Evolutionary conservation across 92 coral and sea anemone species (phyloP).

Genomic region (Galaxea fascicularis): DNA sequence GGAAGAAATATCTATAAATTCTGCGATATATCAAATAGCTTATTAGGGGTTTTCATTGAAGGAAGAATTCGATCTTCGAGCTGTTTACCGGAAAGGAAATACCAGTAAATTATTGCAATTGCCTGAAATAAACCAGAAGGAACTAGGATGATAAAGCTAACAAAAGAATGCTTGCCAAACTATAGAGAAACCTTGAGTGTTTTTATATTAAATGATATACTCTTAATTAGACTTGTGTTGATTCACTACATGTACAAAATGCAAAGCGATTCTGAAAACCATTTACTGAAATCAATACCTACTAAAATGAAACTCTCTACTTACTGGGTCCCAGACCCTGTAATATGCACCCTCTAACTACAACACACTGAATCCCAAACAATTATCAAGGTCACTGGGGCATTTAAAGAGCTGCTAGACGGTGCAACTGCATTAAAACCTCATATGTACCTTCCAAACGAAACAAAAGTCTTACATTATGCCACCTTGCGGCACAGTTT

Average conservation of each 20-base stretch:
- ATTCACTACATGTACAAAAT: constrained; percentile 47
- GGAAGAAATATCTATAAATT: background rate
- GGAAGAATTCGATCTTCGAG: background rate
- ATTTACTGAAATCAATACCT: constrained; percentile 21
- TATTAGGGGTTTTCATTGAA: background rate
- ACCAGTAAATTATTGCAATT: background rate
- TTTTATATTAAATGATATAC: constrained; percentile 9
- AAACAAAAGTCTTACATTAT: background rate
- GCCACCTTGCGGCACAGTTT: background rate
- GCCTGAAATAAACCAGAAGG: background rate
- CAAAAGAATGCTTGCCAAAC: background rate
- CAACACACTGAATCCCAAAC: background rate
- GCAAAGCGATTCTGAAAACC: constrained; percentile 45
- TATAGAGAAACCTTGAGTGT: background rate
- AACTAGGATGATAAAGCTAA: background rate
- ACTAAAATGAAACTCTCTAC: constrained; percentile 23
- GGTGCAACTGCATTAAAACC: background rate
- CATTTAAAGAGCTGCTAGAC: background rate
- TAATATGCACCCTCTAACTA: constrained; percentile 2
- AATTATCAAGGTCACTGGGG: background rate
- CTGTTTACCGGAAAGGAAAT: constrained; percentile 7
- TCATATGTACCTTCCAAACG: background rate
- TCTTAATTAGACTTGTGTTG: background rate
- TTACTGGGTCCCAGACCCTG: constrained; percentile 44
- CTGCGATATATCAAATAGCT: background rate